These are phyloP conservation scores for Polydesmus complanatus DNA, from an alignment of 2,888 invertebrate genomes.

Conservation along the genomic window DNA sequence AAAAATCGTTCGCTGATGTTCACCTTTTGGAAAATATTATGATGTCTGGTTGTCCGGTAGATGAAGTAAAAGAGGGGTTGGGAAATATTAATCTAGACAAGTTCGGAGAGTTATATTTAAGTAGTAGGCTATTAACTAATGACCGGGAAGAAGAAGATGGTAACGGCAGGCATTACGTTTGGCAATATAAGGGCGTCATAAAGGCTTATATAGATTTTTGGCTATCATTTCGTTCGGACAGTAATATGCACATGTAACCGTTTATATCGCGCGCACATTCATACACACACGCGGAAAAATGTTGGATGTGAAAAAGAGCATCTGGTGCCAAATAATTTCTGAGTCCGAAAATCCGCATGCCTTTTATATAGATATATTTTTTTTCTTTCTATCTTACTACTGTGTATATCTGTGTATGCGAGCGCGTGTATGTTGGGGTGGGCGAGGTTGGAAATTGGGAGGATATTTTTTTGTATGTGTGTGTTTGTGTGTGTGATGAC, in stretches of 20 bases:
- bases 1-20: too few relatives aligned
- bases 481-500: background rate
- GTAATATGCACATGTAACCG: background rate
- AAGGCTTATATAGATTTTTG: background rate
- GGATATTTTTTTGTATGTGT: background rate
- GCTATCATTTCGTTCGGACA: background rate
- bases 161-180: background rate
- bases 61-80: too few relatives aligned
- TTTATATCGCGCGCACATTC: too few relatives aligned
- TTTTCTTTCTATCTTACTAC: background rate
- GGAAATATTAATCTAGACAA: too few relatives aligned
- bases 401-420: background rate
- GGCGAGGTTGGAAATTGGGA: background rate
- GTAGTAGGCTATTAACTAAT: too few relatives aligned
- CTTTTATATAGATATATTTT: background rate
- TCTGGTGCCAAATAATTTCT: background rate
- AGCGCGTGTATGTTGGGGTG: background rate
- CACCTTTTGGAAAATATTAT: too few relatives aligned
- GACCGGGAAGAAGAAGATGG: too few relatives aligned
- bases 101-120: too few relatives aligned
- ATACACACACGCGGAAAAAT: background rate
- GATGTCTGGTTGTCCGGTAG: too few relatives aligned
- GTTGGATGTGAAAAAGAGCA: background rate
- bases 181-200: background rate
- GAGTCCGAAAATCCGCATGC: background rate